Conservation (phyloP, 2,113 vertebrate species). For the Lathamus discolor region DNA sequence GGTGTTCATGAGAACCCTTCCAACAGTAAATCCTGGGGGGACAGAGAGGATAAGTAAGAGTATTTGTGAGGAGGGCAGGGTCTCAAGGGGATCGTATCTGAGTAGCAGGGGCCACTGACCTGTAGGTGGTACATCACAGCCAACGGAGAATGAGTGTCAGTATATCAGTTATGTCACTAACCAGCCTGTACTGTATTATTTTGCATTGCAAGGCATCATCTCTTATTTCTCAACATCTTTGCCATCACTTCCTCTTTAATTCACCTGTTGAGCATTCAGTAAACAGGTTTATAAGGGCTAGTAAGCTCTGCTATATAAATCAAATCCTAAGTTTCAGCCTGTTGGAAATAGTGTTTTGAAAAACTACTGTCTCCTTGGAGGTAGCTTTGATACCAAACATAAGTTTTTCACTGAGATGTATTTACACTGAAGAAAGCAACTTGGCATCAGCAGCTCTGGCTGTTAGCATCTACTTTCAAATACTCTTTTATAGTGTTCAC, state of each 20-base stretch:
- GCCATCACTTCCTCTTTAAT: not conserved
- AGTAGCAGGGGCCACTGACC: not conserved
- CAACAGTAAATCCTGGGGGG: not conserved
- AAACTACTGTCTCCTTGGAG: not conserved
- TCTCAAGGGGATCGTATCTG: accelerated
- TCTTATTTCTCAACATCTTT: not conserved
- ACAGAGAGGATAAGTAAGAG: not conserved
- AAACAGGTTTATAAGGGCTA: not conserved
- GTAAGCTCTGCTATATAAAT: not conserved
- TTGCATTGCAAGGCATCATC: not conserved
- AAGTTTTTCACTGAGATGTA: not conserved
- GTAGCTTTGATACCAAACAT: not conserved
- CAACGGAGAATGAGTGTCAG: not conserved
- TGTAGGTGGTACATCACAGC: not conserved
- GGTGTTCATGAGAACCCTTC: not conserved
- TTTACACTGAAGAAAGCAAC: not conserved
- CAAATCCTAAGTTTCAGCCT: not conserved
- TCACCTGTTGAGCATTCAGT: not conserved
- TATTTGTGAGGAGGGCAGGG: not conserved
- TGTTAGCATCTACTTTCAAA: not conserved
- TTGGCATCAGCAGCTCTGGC: not conserved
- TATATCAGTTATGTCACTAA: not conserved
- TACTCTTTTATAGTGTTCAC: not conserved
- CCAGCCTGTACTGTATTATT: not conserved
- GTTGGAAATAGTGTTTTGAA: not conserved